phyloP scores from a whole-genome alignment of 2,797 vertebrate species.

The Hylomyscus alleni region DNA sequence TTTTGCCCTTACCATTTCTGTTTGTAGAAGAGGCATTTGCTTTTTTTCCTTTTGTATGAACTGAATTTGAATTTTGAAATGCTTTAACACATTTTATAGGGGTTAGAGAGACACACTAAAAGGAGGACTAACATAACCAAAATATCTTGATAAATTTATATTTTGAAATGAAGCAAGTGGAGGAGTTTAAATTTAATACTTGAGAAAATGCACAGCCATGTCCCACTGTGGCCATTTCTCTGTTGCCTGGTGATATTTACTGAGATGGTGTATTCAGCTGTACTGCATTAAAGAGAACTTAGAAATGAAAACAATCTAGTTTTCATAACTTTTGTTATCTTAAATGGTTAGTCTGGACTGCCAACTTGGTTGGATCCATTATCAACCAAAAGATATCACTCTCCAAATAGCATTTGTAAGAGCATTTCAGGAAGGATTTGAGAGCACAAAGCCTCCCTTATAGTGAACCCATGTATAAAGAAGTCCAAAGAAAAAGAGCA shows the following conservation, averaged over 20 bases:
- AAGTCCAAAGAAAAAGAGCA: not conserved
- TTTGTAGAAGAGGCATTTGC: not conserved
- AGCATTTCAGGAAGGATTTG: not conserved
- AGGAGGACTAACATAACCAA: not conserved
- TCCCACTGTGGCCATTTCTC: not conserved
- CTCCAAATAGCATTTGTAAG: not conserved
- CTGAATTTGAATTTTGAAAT: constrained; percentile 34
- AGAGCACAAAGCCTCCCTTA: not conserved
- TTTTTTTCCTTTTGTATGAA: constrained; percentile 3
- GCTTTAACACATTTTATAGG: not conserved
- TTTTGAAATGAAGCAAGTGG: not conserved
- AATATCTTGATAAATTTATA: not conserved
- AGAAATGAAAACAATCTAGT: not conserved
- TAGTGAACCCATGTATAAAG: not conserved
- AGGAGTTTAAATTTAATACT: not conserved
- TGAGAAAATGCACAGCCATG: not conserved
- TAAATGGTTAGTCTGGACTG: not conserved
- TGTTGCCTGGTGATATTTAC: not conserved
- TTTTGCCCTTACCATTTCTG: fast-evolving
- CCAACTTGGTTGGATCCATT: not conserved
- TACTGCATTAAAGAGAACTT: not conserved
- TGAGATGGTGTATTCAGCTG: not conserved
- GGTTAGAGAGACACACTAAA: not conserved
- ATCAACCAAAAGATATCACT: not conserved
- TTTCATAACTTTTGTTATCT: not conserved